Evolutionary conservation across 2,888 invertebrate genomes (phyloP).

Genomic region (Acanthoscelides obtectus): DNA sequence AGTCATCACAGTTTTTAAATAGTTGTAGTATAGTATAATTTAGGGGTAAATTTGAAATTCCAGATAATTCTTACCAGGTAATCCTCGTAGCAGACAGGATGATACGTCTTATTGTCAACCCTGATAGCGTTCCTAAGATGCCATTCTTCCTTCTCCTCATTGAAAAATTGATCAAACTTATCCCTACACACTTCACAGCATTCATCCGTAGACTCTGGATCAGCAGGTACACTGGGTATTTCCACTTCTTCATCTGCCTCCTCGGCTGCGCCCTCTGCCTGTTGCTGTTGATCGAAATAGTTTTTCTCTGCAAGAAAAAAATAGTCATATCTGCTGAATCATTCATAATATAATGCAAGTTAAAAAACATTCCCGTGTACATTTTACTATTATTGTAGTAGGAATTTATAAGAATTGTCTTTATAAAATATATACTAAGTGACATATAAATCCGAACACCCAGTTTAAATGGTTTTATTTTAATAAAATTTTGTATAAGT

Average conservation of each 20-base stretch:
- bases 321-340: no score
- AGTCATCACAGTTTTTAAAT: no score
- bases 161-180: conserved; percentile 90
- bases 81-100: conserved; percentile 87
- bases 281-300: conserved; percentile 72
- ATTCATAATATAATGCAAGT: no score
- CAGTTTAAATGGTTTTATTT: no score
- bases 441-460: no score
- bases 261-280: conserved; percentile 54
- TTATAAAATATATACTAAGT: no score
- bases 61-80: conserved; percentile 57
- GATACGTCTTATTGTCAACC: conserved; percentile 74
- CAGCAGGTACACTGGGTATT: conserved; percentile 69
- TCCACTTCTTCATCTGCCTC: conserved; percentile 57
- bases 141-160: conserved; percentile 98
- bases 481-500: no score
- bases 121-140: conserved; percentile 79
- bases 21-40: no score
- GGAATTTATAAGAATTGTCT: no score
- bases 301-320: conserved; percentile 67
- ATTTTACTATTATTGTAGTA: no score
- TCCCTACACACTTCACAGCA: conserved; percentile 88
- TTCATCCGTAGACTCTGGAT: conserved; percentile 59
- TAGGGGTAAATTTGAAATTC: no score
- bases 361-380: no score